A percentile compares a stretch with the other conserved stretches of the same genome.
Conservation (phyloP, 2,797 vertebrate genomes). For the Enteromius thamalakanensis region DNA sequence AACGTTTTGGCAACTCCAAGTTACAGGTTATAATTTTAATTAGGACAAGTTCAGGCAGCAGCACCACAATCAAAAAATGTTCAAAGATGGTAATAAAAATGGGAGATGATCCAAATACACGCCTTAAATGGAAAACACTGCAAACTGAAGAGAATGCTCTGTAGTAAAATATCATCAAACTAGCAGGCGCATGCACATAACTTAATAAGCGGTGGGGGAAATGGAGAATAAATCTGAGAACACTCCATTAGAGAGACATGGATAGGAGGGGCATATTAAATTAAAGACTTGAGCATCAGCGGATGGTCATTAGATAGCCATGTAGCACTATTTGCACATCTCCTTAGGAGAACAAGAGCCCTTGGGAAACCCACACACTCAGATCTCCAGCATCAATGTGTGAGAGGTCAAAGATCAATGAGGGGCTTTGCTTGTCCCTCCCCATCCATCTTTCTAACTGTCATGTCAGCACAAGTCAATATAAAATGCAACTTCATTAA, state of each 20-base stretch:
- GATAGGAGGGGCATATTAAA: background rate
- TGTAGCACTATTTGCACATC: background rate
- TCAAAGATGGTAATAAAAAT: slow-evolving; percentile 13
- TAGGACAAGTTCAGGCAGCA: slow-evolving; percentile 24
- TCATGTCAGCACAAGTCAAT: slow-evolving; percentile 19
- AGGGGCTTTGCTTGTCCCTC: background rate
- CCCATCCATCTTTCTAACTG: slow-evolving; percentile 45
- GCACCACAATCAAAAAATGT: slow-evolving; percentile 5
- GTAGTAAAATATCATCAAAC: background rate
- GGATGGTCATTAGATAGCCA: slow-evolving; percentile 14
- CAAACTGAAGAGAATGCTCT: background rate
- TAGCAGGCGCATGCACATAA: slow-evolving; percentile 15
- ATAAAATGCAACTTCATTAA: slow-evolving; percentile 10
- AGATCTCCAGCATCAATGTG: slow-evolving; percentile 31
- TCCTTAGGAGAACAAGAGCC: background rate
- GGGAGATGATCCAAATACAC: background rate
- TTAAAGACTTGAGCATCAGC: background rate
- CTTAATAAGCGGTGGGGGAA: slow-evolving; percentile 10
- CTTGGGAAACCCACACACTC: slow-evolving; percentile 13
- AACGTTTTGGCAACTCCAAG: slow-evolving; percentile 15
- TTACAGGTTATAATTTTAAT: slow-evolving; percentile 16
- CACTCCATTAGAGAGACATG: slow-evolving; percentile 12
- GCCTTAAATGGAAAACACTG: background rate
- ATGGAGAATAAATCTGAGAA: slow-evolving; percentile 28
- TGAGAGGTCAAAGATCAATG: slow-evolving; percentile 49